A percentile compares a stretch with the other conserved stretches of the same genome.
These are phyloP conservation scores for Heliocidaris erythrogramma DNA, from an alignment of 35 echinoderm and acorn worm species.

Conservation along the genomic window DNA sequence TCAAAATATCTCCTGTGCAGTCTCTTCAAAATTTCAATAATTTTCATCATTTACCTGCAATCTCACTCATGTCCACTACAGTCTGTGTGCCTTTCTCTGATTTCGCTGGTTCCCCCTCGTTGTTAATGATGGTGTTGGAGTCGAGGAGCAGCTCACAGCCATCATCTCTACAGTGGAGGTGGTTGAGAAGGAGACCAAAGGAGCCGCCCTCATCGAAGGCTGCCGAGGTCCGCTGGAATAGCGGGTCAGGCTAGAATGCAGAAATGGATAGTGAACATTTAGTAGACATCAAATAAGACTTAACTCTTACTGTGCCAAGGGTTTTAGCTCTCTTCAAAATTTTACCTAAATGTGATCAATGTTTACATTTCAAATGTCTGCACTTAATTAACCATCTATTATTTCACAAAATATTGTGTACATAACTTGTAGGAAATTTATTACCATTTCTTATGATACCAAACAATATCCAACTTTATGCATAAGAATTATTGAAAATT, in stretches of 20 bases:
- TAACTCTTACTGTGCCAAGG: too few relatives aligned
- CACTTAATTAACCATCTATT: too few relatives aligned
- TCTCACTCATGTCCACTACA: conserved; percentile 74
- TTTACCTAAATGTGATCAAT: too few relatives aligned
- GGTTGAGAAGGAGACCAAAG: conserved; percentile 85
- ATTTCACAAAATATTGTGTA: too few relatives aligned
- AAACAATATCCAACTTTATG: too few relatives aligned
- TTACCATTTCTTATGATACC: too few relatives aligned
- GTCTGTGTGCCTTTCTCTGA: conserved; percentile 37
- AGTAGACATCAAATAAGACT: neutral
- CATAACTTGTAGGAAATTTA: too few relatives aligned
- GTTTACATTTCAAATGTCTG: too few relatives aligned
- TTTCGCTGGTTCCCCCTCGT: conserved; percentile 18
- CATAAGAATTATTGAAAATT: too few relatives aligned
- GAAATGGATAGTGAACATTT: neutral
- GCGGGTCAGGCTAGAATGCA: conserved; percentile 75
- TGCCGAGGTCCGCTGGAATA: conserved; percentile 91
- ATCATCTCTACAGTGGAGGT: conserved; percentile 72
- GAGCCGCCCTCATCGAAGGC: conserved; percentile 97
- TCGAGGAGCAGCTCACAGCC: conserved; percentile 90
- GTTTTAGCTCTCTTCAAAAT: too few relatives aligned
- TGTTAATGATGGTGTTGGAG: conserved; percentile 57
- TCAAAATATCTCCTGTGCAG: too few relatives aligned
- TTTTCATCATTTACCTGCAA: conserved; percentile 66
- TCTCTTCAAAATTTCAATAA: too few relatives aligned